Conservation (phyloP, 2,888 invertebrate species). For the Ommatoiulus sabulosus region DNA sequence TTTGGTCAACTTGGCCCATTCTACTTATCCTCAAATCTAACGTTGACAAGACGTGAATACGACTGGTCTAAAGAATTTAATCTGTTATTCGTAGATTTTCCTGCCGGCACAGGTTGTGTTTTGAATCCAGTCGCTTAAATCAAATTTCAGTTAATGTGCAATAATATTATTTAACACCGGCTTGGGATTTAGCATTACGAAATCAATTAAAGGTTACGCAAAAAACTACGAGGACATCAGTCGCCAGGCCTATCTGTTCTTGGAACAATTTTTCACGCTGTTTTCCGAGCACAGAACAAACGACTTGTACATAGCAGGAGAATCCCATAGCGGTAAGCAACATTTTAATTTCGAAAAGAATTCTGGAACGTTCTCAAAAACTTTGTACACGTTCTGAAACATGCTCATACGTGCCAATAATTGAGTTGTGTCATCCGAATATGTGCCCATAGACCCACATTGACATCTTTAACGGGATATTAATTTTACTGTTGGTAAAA, state of each 20-base stretch:
- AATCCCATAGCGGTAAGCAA: background rate
- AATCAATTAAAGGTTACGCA: background rate
- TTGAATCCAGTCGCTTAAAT: too few relatives aligned
- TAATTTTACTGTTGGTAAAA: too few relatives aligned
- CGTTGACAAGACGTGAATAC: background rate
- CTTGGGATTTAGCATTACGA: background rate
- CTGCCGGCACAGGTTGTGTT: background rate
- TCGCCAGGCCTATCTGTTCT: background rate
- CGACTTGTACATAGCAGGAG: slow-evolving; percentile 23
- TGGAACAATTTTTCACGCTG: background rate
- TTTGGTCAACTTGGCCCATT: slow-evolving; percentile 7
- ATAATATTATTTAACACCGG: too few relatives aligned
- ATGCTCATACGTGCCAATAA: too few relatives aligned
- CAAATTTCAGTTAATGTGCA: too few relatives aligned
- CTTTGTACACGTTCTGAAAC: too few relatives aligned
- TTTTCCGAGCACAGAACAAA: slow-evolving; percentile 23
- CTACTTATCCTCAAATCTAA: background rate
- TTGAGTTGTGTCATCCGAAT: too few relatives aligned
- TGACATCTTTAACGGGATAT: too few relatives aligned
- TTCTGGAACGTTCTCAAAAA: too few relatives aligned
- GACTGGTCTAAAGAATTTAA: background rate
- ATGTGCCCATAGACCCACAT: too few relatives aligned
- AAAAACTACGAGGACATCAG: background rate
- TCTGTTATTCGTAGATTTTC: background rate
- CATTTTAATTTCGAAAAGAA: too few relatives aligned